Conservation (phyloP, 2,888 invertebrate species). For the Acrobasis consociella region DNA sequence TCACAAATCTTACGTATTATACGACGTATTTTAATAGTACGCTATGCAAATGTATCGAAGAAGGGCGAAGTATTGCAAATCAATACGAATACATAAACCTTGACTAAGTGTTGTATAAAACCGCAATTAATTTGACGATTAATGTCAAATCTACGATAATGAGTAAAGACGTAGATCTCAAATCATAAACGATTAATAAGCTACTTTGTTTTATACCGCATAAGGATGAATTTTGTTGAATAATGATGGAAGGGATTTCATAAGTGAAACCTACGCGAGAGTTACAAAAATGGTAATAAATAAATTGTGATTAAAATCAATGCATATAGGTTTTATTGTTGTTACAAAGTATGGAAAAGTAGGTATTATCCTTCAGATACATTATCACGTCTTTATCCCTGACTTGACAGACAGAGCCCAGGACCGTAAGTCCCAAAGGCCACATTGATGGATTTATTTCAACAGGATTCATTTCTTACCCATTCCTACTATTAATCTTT, state of each 20-base stretch:
- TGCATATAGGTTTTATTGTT: too few relatives aligned
- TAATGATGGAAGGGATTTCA: not conserved
- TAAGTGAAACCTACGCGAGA: constrained; percentile 5
- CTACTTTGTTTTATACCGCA: constrained; percentile 4
- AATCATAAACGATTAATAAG: constrained; percentile 4
- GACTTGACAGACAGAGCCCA: too few relatives aligned
- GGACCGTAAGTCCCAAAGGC: too few relatives aligned
- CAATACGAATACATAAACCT: constrained; percentile 50
- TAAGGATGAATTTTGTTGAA: constrained; percentile 17
- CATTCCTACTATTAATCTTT: too few relatives aligned
- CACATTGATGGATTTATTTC: too few relatives aligned
- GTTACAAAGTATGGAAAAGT: too few relatives aligned
- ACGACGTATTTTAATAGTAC: constrained; percentile 14
- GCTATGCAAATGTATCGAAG: constrained; percentile 37
- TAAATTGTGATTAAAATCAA: too few relatives aligned
- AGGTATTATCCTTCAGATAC: too few relatives aligned
- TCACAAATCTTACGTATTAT: not conserved
- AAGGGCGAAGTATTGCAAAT: constrained; percentile 45
- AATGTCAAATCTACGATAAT: constrained; percentile 48
- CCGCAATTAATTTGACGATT: constrained; percentile 48
- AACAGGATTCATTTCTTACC: too few relatives aligned
- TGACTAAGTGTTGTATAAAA: constrained; percentile 49
- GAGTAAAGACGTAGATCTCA: constrained; percentile 31
- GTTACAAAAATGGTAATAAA: not conserved
- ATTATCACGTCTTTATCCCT: too few relatives aligned